A percentile compares a stretch with the other conserved stretches of the same genome.
Conservation (phyloP, 2,888 invertebrate genomes). For the Parapristionchus giblindavisi region DNA sequence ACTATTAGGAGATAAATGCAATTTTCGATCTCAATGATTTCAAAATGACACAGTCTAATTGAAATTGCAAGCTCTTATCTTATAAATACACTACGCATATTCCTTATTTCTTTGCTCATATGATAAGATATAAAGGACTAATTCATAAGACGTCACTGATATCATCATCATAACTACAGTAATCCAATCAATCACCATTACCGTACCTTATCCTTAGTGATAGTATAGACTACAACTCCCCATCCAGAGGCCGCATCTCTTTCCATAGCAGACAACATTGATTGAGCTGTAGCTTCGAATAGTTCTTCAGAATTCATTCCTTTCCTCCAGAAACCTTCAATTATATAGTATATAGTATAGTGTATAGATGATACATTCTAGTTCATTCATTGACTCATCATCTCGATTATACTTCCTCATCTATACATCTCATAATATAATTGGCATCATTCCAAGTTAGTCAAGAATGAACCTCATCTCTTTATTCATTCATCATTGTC, state of each 20-base stretch:
- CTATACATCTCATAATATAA: too few species aligned
- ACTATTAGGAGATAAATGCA: too few species aligned
- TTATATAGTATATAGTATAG: background rate
- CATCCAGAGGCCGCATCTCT: constrained; percentile 97
- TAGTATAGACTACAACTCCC: constrained; percentile 88
- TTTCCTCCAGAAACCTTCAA: constrained; percentile 66
- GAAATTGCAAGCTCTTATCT: too few species aligned
- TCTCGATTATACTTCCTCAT: background rate
- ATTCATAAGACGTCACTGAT: too few species aligned
- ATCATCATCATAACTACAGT: background rate
- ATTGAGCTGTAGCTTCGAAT: constrained; percentile 93
- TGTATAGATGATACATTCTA: background rate
- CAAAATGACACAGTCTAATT: too few species aligned
- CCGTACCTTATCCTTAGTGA: constrained; percentile 65
- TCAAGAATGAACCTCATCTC: too few species aligned
- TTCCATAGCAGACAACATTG: constrained; percentile 92
- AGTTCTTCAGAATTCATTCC: constrained; percentile 83
- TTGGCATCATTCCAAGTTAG: too few species aligned
- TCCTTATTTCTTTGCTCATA: too few species aligned
- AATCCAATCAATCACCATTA: background rate
- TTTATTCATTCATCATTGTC: too few species aligned
- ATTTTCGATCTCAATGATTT: too few species aligned
- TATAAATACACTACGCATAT: too few species aligned
- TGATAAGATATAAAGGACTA: too few species aligned
- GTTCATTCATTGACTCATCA: background rate